These are phyloP conservation scores for Nibea albiflora DNA, from an alignment of 2,113 vertebrate species.

Conservation along the genomic window DNA sequence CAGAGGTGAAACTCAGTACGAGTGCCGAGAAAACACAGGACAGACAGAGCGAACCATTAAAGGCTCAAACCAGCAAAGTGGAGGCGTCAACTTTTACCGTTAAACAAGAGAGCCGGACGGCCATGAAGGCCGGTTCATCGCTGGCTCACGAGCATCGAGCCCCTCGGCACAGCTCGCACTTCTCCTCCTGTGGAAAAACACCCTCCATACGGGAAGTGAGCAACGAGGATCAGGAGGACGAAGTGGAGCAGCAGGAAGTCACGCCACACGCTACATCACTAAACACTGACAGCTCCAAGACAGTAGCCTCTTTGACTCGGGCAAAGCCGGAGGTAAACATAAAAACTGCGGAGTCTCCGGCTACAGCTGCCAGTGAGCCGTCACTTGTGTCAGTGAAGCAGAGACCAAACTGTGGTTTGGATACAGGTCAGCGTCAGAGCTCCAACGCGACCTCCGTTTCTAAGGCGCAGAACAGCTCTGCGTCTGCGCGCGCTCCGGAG, in stretches of 20 bases:
- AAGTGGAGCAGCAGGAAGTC: constrained; percentile 74
- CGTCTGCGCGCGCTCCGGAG: constrained; percentile 38
- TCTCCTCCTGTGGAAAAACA: constrained; percentile 81
- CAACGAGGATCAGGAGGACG: constrained; percentile 85
- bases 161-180: constrained; percentile 79
- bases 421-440: constrained; percentile 34
- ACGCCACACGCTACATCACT: constrained; percentile 22
- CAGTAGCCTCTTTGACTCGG: constrained; percentile 27
- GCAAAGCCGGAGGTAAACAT: constrained; percentile 33
- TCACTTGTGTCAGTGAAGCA: constrained; percentile 33
- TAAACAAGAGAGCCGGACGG: constrained; percentile 73
- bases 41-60: constrained; percentile 58
- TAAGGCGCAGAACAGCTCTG: constrained; percentile 19
- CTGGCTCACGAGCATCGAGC: constrained; percentile 77
- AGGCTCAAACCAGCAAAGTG: constrained; percentile 57
- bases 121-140: constrained; percentile 63
- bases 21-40: constrained; percentile 64
- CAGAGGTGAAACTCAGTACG: constrained; percentile 35
- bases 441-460: constrained; percentile 18
- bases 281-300: constrained; percentile 41
- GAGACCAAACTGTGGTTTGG: constrained; percentile 35
- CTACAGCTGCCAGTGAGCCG: constrained; percentile 7
- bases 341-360: constrained; percentile 4
- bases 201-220: constrained; percentile 85
- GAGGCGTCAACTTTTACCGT: constrained; percentile 51